Conservation (phyloP, 2,888 invertebrate species). For the Miltochrista miniata region DNA sequence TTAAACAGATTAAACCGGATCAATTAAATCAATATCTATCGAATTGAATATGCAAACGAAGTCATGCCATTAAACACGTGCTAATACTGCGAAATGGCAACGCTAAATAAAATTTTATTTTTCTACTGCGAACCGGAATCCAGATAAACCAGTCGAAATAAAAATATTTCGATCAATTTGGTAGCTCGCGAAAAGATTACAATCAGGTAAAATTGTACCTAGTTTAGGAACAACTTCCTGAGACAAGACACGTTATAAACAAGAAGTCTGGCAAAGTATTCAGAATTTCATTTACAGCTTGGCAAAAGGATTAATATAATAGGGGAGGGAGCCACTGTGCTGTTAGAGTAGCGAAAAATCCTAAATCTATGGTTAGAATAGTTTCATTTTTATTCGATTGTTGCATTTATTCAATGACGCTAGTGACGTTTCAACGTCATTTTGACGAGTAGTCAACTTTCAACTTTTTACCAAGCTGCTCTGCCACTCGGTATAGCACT, state of each 20-base stretch:
- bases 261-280: background rate
- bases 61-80: conserved; percentile 9
- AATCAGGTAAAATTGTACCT: background rate
- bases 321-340: no score
- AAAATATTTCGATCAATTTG: background rate
- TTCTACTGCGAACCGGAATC: conserved; percentile 15
- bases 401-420: no score
- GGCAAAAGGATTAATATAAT: no score
- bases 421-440: no score
- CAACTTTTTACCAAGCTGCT: no score
- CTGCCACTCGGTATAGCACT: no score
- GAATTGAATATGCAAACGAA: conserved; percentile 2
- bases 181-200: conserved; percentile 9
- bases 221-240: background rate
- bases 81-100: background rate
- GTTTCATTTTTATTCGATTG: no score
- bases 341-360: no score
- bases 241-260: no score
- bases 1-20: background rate
- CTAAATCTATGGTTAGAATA: no score
- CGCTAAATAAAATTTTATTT: conserved; percentile 2
- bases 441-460: no score
- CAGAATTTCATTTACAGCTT: no score
- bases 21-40: conserved; percentile 4
- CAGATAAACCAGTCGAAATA: conserved; percentile 5